Percentiles rank a stretch among this genome's conserved stretches.
Conservation (phyloP, 2,888 invertebrate species). For the Cantharis lateralis region DNA sequence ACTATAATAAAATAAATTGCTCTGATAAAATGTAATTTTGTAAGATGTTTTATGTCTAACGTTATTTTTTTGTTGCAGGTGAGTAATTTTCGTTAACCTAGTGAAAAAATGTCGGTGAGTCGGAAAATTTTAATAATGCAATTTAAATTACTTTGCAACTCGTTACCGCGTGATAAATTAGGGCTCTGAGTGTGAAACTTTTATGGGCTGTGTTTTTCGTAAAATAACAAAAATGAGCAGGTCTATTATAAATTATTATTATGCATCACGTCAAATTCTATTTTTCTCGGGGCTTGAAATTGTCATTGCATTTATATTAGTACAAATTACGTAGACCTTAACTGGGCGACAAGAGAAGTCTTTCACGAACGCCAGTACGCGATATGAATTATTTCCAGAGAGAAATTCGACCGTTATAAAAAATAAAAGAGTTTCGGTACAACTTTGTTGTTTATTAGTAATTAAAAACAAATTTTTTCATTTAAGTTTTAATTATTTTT, state of each 20-base stretch:
- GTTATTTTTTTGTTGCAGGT: neutral
- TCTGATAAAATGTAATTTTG: neutral
- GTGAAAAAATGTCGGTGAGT: neutral
- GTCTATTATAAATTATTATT: constrained; percentile 17
- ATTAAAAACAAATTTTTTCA: neutral
- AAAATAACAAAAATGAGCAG: neutral
- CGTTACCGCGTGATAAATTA: constrained; percentile 19
- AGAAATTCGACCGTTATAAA: constrained; percentile 10
- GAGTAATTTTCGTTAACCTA: neutral
- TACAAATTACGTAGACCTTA: constrained; percentile 23
- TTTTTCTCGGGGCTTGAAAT: constrained; percentile 14
- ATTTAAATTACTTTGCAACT: constrained; percentile 28
- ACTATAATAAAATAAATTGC: neutral
- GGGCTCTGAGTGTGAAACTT: constrained; percentile 26
- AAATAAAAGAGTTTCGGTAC: constrained; percentile 14
- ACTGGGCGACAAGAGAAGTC: constrained; percentile 19
- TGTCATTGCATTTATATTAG: constrained; percentile 26
- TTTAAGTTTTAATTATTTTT: neutral
- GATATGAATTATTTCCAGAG: constrained; percentile 22
- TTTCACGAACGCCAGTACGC: constrained; percentile 19
- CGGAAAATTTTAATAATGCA: constrained; percentile 25
- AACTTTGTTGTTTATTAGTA: constrained; percentile 9
- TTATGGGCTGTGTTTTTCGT: constrained; percentile 8
- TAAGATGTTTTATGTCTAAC: neutral
- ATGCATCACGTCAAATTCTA: constrained; percentile 10